Conservation (phyloP, 2,888 invertebrate genomes). For the Ommatoiulus sabulosus region DNA sequence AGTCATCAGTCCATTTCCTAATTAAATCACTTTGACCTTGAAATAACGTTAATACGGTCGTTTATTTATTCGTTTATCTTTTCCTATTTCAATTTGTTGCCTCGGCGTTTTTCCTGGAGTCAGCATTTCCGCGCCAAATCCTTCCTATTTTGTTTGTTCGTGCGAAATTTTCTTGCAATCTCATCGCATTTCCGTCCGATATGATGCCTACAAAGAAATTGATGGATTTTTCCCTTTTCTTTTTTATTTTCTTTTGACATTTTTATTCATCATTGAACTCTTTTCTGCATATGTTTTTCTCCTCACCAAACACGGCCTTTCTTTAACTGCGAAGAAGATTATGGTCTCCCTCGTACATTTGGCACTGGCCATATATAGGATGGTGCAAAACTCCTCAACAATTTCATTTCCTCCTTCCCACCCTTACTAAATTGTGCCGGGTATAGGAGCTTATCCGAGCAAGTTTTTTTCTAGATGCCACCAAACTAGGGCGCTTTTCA, state of each 20-base stretch:
- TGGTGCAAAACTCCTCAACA: constrained; percentile 24
- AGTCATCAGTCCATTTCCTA: too few species aligned
- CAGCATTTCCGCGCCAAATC: neutral
- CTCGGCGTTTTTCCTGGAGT: neutral
- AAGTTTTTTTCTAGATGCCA: constrained; percentile 28
- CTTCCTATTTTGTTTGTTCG: constrained; percentile 33
- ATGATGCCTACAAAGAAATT: constrained; percentile 38
- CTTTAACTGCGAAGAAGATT: constrained; percentile 46
- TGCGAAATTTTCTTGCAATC: constrained; percentile 32
- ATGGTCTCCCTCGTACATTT: constrained; percentile 15
- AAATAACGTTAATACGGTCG: too few species aligned
- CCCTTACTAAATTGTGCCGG: constrained; percentile 20
- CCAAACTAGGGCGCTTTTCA: neutral
- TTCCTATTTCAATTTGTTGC: constrained; percentile 17
- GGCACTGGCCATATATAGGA: neutral
- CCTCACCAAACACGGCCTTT: neutral
- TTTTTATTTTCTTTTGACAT: neutral
- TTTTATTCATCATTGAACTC: constrained; percentile 39
- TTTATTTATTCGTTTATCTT: neutral
- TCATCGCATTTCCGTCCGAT: constrained; percentile 47
- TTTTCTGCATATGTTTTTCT: constrained; percentile 29
- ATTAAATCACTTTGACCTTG: too few species aligned
- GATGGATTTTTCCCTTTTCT: neutral
- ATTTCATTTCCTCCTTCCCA: neutral
- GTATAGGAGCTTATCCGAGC: constrained; percentile 22